Evolutionary conservation across 2,113 vertebrate genomes (phyloP), one percentile per base, ranked within the genome.

Genomic region (Butorides virescens): DNA sequence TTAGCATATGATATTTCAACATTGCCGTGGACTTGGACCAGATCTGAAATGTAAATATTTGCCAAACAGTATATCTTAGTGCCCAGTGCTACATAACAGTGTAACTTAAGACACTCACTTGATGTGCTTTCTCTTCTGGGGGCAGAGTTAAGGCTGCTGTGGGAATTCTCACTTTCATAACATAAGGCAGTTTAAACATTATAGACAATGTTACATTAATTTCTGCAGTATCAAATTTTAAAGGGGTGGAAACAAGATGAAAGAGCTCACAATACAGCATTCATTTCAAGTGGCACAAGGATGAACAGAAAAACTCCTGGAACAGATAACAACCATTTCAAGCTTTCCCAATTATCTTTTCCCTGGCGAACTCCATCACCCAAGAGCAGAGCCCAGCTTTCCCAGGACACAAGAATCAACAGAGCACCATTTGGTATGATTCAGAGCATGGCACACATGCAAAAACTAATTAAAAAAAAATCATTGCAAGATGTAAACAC

Each of bases 101-200:
- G 86, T 92, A 95, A 95, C 50, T 55, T 79, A 82, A 95, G 46
- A 91, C 37, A 63, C 50, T 91, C 37, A 29, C 44, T 96, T 73
- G 10, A 81, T 46, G 50, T n/a, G 16, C 50, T 82, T 76, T 88
- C 86, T 92, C 84, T 85, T 85, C 91, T 87, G 25, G 73, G 46
- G 23, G 7, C n/a, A 88, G 34, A 86, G 66, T 95, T 92, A 95
- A 72, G 29, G 66, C 22, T 91, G 70, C 58, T 53, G n/a, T 62
- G 91, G 89, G 96, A 95, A 87, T 95, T 97, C 94, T 97, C 80
- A 85, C 55, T 92, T 96, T 90, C 89, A 37, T 70, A 91, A 67
- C 37, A 79, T 32, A 62, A 58, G 32, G 46, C 15, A 85, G 70
- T 73, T 89, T 68, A 78, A 95, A 89, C n/a, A 66, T 85, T 61